Evolutionary conservation across 1,140 invertebrate species (phyloP), one percentile per base, ranked within the genome.

Genomic region (Solen grandis): DNA sequence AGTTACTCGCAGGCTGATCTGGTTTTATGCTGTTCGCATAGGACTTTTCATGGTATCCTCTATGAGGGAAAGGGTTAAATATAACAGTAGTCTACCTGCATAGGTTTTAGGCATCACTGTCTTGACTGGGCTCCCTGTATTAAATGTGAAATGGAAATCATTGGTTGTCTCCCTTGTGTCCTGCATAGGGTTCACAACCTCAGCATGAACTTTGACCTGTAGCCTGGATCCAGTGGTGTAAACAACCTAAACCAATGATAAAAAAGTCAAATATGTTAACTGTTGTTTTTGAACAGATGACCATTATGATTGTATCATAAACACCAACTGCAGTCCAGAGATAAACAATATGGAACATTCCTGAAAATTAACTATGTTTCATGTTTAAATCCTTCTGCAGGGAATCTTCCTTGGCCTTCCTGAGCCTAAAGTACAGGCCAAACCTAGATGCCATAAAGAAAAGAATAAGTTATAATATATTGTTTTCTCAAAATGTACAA

Each of bases 121-220:
- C 35, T 93, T 92, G 1, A 95, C 93, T 5, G 62, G 54, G 29
- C 84, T 84, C 57, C 94, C 90, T 5, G 93, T 90, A 1, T 93
- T 92, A 88, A 95, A 96, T 2, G 95, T 96, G 88, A 95, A 96
- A 88, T 96, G 95, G 88, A 96, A 96, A n/a, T 94, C 93, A 91
- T 96, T 96, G 16, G 95, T 95, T 19, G 95, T 95, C 36, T 93
- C 93, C 80, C 93, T 93, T 75, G 90, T 90, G 2, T 94, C 94
- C 0, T 93, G 93, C 54, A 92, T 88, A 1, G 95, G 93, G 88
- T 96, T 93, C 57, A 95, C 93, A 22, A 95, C 94, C 89, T 96
- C 95, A 1, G 95, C 95, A 82, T 95, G 94, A 1, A 96, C 95
- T 85, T 93, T 92, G 35, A 94, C 86, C 90, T 96, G 95, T 79